Percentiles rank a stretch among this genome's conserved stretches.
Evolutionary conservation across 1,140 invertebrate species (phyloP).

Genomic region (Lasaia peninsularis): DNA sequence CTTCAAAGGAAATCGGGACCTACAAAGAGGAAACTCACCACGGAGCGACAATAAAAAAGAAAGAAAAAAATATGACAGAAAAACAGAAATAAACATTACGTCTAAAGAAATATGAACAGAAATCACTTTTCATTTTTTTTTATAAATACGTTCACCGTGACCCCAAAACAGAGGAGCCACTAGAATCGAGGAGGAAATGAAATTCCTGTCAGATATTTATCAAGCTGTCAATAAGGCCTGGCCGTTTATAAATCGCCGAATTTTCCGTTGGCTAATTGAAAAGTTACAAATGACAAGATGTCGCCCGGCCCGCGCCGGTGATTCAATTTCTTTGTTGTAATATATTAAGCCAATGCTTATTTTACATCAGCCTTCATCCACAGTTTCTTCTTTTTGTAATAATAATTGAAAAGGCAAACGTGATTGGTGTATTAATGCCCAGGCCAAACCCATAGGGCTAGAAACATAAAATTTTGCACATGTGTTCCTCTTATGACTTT

Average conservation of each 20-base stretch:
- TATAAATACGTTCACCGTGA: conserved; percentile 16
- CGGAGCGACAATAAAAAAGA: too few species aligned
- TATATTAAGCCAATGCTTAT: not conserved
- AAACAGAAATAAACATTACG: too few species aligned
- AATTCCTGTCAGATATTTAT: conserved; percentile 51
- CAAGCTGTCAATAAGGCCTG: conserved; percentile 34
- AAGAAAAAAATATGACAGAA: too few species aligned
- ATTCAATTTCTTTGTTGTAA: conserved; percentile 1
- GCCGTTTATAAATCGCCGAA: conserved; percentile 37
- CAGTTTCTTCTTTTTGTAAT: too few species aligned
- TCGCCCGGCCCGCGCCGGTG: not conserved
- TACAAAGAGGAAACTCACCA: too few species aligned
- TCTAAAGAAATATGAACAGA: not conserved
- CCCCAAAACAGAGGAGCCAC: conserved; percentile 18
- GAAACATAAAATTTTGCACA: too few species aligned
- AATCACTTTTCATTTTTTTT: not conserved
- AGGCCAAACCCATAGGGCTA: too few species aligned
- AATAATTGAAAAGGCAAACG: too few species aligned
- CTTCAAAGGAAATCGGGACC: too few species aligned
- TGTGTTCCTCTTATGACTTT: too few species aligned
- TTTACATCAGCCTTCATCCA: not conserved
- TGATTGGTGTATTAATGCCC: too few species aligned
- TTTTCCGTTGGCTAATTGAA: conserved; percentile 37
- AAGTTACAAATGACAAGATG: conserved; percentile 34
- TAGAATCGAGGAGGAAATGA: conserved; percentile 37